Conservation (phyloP, 2,797 vertebrate species). For the Sternarchorhynchus goeldii region DNA sequence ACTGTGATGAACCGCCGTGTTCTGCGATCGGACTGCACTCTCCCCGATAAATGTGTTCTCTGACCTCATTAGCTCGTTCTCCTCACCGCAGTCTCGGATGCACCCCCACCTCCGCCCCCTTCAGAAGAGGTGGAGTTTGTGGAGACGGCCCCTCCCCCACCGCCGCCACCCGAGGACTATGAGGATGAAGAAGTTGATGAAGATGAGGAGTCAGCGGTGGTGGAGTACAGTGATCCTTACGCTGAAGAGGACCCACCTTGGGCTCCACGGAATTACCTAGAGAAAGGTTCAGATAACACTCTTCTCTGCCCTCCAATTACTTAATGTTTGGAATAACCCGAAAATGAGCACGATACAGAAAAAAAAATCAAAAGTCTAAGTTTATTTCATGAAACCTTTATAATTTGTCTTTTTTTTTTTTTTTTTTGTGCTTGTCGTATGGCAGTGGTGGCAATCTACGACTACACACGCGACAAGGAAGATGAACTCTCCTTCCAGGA, state of each 20-base stretch:
- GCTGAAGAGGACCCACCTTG: conserved; percentile 97
- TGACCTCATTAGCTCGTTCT: not conserved
- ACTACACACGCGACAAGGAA: conserved; percentile 96
- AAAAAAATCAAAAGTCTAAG: no score
- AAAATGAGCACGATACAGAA: no score
- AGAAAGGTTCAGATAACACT: conserved; percentile 81
- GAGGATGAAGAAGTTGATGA: conserved; percentile 86
- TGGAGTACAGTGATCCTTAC: conserved; percentile 98
- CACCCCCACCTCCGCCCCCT: conserved; percentile 90
- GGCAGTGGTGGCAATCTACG: conserved; percentile 98
- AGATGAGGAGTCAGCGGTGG: conserved; percentile 97
- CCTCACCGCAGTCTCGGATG: conserved; percentile 84
- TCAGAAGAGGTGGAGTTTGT: conserved; percentile 87
- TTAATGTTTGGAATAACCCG: not conserved
- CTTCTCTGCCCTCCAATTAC: not conserved
- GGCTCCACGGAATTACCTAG: conserved; percentile 91
- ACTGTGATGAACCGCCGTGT: not conserved
- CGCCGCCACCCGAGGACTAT: conserved; percentile 87
- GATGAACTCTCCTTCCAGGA: conserved; percentile 99
- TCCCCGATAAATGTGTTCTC: no score
- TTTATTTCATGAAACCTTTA: not conserved
- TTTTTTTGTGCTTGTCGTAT: conserved; percentile 26
- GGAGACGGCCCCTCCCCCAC: conserved; percentile 86
- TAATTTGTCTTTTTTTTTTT: not conserved
- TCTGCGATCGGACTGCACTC: not conserved